A percentile compares a stretch with the other conserved stretches of the same genome.
phyloP scores from a whole-genome alignment of 1,140 invertebrate genomes.

The Brachionus manjavacas region DNA sequence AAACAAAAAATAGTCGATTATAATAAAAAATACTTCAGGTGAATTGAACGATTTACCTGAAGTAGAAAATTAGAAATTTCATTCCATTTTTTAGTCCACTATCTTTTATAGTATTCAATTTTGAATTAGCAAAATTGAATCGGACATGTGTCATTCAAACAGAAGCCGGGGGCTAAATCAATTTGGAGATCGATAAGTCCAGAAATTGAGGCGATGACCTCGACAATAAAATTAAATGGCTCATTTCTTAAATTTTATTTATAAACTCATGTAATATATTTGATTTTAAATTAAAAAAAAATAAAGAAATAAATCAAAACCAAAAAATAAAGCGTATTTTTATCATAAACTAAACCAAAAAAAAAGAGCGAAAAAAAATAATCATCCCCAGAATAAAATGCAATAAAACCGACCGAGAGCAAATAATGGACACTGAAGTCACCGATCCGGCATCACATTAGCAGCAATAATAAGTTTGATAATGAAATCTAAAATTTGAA shows the following conservation, averaged over 20 bases:
- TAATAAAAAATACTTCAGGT: neutral
- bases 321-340: neutral
- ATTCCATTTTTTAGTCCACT: neutral
- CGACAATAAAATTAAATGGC: neutral
- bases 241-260: neutral
- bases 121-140: too few relatives aligned
- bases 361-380: neutral
- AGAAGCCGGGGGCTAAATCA: neutral
- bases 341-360: neutral
- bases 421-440: neutral
- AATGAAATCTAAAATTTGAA: neutral
- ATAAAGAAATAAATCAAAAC: neutral
- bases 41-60: neutral
- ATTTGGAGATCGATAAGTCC: neutral
- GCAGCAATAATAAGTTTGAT: neutral
- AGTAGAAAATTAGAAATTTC: neutral
- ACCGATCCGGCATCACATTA: neutral
- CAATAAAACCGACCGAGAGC: neutral
- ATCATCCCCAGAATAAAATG: neutral
- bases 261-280: neutral
- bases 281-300: neutral
- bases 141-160: too few relatives aligned
- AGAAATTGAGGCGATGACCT: neutral
- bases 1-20: neutral
- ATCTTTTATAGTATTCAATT: neutral